Conservation (phyloP, 2,888 invertebrate genomes). For the Taenaris catops region DNA sequence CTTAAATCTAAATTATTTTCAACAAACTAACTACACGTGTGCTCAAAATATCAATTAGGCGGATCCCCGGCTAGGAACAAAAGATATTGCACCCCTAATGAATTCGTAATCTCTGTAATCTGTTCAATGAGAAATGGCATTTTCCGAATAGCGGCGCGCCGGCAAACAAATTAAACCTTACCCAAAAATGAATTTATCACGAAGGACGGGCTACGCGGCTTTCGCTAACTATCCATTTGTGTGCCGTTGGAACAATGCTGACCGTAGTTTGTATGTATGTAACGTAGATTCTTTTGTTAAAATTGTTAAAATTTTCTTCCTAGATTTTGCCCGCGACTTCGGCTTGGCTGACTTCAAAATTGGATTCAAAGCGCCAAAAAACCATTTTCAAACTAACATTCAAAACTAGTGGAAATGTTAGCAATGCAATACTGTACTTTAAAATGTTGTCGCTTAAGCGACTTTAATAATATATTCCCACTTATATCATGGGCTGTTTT, state of each 20-base stretch:
- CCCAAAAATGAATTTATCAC: constrained; percentile 79
- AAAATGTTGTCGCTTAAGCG: too few species aligned
- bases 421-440: too few species aligned
- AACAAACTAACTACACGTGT: constrained; percentile 42
- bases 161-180: constrained; percentile 73
- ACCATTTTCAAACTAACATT: too few species aligned
- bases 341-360: too few species aligned
- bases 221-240: constrained; percentile 52
- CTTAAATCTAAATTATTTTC: constrained; percentile 11
- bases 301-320: too few species aligned
- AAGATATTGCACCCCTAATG: constrained; percentile 73
- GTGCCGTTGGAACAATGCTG: constrained; percentile 31
- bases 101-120: constrained; percentile 77
- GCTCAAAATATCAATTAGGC: constrained; percentile 70
- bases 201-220: constrained; percentile 34
- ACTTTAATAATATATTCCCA: too few species aligned
- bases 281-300: too few species aligned
- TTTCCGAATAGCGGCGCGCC: constrained; percentile 55
- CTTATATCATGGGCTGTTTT: too few species aligned
- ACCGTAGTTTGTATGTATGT: constrained; percentile 8
- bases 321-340: too few species aligned
- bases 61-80: constrained; percentile 45
- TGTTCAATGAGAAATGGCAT: constrained; percentile 76
- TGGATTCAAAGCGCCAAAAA: too few species aligned
- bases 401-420: too few species aligned